A percentile compares a stretch with the other conserved stretches of the same genome.
Conservation (phyloP, 2,113 vertebrate genomes). For the Tamias sibiricus region DNA sequence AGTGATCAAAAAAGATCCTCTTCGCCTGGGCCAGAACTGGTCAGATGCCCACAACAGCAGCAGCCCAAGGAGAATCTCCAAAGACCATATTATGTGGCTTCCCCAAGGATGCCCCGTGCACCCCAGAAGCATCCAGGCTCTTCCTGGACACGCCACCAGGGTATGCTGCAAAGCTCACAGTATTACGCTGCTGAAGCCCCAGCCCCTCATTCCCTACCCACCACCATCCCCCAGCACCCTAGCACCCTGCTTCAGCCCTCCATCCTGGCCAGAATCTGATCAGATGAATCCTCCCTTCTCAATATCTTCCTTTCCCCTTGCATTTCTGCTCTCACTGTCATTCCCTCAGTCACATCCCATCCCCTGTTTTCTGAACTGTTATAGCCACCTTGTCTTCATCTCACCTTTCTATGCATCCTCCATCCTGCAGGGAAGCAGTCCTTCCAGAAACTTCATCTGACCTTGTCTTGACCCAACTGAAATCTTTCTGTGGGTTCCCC, state of each 20-base stretch:
- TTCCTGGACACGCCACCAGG: not conserved
- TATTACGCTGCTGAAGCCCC: rapidly evolving
- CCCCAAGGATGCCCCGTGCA: not conserved
- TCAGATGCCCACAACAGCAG: not conserved
- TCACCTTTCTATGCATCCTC: not conserved
- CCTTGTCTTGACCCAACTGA: not conserved
- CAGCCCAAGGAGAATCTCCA: not conserved
- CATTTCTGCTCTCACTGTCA: not conserved
- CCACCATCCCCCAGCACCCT: not conserved
- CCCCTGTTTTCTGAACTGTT: not conserved
- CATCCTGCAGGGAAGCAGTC: not conserved
- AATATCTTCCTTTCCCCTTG: rapidly evolving
- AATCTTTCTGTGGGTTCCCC: not conserved
- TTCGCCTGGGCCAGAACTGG: not conserved
- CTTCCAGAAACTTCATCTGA: not conserved
- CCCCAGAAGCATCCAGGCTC: not conserved
- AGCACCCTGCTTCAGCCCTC: not conserved
- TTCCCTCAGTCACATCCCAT: not conserved
- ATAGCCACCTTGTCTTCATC: not conserved
- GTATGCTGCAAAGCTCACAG: not conserved
- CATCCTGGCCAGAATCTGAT: not conserved
- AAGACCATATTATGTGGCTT: rapidly evolving
- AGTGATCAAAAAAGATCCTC: not conserved
- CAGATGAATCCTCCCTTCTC: too few species aligned
- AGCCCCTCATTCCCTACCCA: not conserved